Conservation (phyloP, 2,113 vertebrate genomes). For the Argyrosomus japonicus region DNA sequence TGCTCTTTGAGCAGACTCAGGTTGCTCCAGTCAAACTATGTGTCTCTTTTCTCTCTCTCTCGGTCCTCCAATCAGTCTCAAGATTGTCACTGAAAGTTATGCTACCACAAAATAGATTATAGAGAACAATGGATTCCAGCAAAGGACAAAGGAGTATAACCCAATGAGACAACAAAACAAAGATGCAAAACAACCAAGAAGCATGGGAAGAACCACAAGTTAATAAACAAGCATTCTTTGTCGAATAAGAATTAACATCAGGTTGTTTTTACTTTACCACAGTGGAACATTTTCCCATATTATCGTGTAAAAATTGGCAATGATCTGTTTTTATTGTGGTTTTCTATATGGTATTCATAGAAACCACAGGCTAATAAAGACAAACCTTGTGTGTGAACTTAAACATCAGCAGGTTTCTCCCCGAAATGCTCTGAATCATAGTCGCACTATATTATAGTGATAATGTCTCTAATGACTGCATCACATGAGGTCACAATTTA, state of each 20-base stretch:
- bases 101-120: conserved; percentile 44
- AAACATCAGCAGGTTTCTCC: conserved; percentile 21
- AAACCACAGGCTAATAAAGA: conserved; percentile 36
- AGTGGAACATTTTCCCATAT: conserved; percentile 29
- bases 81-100: conserved; percentile 37
- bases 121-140: conserved; percentile 54
- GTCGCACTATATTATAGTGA: neutral
- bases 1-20: conserved; percentile 9
- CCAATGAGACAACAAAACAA: conserved; percentile 39
- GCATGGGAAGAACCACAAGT: conserved; percentile 43
- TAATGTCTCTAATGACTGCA: conserved; percentile 10
- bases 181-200: conserved; percentile 46
- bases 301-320: conserved; percentile 39
- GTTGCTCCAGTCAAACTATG: conserved; percentile 21
- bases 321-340: conserved; percentile 41
- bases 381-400: conserved; percentile 38
- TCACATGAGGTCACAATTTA: neutral
- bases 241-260: conserved; percentile 36
- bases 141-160: conserved; percentile 48
- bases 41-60: conserved; percentile 12
- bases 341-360: conserved; percentile 27
- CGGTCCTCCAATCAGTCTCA: conserved; percentile 2
- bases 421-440: neutral
- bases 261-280: conserved; percentile 37
- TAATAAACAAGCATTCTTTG: conserved; percentile 46